Conservation (phyloP, 2,888 invertebrate species). For the Ennomos fuscantarius region DNA sequence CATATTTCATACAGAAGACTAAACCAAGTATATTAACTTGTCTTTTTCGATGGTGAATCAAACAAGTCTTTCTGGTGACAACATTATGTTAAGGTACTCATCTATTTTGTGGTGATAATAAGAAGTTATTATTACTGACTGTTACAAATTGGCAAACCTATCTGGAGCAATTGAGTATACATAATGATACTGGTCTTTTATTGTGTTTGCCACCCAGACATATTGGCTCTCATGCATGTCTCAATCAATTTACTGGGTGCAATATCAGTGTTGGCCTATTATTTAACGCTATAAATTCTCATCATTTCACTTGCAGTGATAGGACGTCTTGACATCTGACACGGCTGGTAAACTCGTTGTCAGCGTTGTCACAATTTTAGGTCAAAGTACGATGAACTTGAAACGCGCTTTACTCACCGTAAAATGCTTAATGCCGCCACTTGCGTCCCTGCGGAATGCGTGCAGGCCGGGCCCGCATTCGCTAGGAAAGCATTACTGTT, state of each 20-base stretch:
- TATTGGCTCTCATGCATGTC: too few species aligned
- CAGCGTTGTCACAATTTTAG: slow-evolving; percentile 68
- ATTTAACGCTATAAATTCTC: slow-evolving; percentile 36
- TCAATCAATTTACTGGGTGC: slow-evolving; percentile 16
- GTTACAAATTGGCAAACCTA: too few species aligned
- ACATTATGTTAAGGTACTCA: too few species aligned
- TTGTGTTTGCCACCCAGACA: too few species aligned
- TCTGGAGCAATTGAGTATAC: too few species aligned
- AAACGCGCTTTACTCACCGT: slow-evolving; percentile 81
- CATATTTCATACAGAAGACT: too few species aligned
- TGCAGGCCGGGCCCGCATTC: slow-evolving; percentile 80
- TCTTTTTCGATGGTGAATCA: too few species aligned
- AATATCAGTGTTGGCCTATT: slow-evolving; percentile 7
- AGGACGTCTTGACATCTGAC: slow-evolving; percentile 63
- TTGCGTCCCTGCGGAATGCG: slow-evolving; percentile 82
- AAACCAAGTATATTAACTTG: too few species aligned
- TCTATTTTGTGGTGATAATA: too few species aligned
- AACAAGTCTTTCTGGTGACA: too few species aligned
- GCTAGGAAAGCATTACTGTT: slow-evolving; percentile 82
- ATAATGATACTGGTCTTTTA: too few species aligned
- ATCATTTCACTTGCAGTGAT: slow-evolving; percentile 45
- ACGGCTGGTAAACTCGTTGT: slow-evolving; percentile 52
- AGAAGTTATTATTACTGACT: too few species aligned
- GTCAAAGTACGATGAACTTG: slow-evolving; percentile 84
- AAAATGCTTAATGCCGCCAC: slow-evolving; percentile 83